Base-by-base conservation (phyloP, 2,113 vertebrate genomes). In the Fukomys damarensis region DNA sequence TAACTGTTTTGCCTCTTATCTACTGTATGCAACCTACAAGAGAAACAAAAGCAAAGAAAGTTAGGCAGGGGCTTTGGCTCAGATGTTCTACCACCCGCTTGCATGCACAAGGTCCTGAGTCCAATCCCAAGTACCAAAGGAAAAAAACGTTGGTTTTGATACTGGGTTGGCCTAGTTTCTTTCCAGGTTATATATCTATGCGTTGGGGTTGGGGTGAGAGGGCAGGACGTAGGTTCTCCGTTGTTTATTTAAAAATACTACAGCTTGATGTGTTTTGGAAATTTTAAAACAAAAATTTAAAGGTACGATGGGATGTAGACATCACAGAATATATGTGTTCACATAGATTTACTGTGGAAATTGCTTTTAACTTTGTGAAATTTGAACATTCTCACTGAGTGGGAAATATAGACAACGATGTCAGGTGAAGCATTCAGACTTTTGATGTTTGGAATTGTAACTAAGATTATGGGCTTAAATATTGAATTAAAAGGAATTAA, bases 171-270 rank as follows among this genome's bases (percentile, higher is more conserved):
- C 38, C 35, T 72, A 19, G 0, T 72, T 16, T 66, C 43, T 94
- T 86, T 52, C 24, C 10, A 43, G 70, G 20, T 95, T 12, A 14
- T 86, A 28, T n/a, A 19, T 58, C 17, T 89, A 0, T 56, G 12
- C 54, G 19, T 72, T 79, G 76, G 30, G 30, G 30, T 30, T 46
- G 56, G 32, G 30, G 32, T 35, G 66, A 80, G 8, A 70, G 26
- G 2, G 20, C 70, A 6, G 24, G 59, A 77, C 68, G 41, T 1
- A 82, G 19, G 16, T 54, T 35, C 4, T 10, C 8, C 32, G 3
- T 86, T 76, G 41, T 96, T 89, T 13, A 59, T 74, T 35, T 90
- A 80, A 82, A 90, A 89, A 79, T 80, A 72, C 49, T 46, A 35
- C 91, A 61, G 30, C 43, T 66, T 43, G 38, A 1, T 52, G 20